Conservation (phyloP, 2,888 invertebrate species). For the Choristoneura rosaceana region DNA sequence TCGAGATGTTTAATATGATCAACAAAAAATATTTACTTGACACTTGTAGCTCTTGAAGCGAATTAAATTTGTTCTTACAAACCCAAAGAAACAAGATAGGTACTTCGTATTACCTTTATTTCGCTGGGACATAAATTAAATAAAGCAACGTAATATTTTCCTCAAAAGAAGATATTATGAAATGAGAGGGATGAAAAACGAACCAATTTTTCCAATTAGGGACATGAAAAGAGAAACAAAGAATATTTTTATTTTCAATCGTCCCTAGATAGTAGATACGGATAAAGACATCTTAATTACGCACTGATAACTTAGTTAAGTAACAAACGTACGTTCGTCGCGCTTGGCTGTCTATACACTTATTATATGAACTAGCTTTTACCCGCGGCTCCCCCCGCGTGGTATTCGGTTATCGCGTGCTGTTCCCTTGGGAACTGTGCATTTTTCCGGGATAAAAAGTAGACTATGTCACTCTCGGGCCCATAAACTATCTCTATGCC, state of each 20-base stretch:
- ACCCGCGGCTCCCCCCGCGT: too few species aligned
- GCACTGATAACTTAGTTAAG: too few species aligned
- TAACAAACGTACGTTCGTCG: too few species aligned
- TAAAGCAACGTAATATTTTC: conserved; percentile 31
- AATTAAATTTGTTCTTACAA: conserved; percentile 25
- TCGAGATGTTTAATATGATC: too few species aligned
- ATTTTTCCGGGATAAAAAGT: too few species aligned
- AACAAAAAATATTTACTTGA: background rate
- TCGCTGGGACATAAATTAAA: conserved; percentile 21
- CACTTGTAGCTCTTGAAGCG: background rate
- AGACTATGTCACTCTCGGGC: too few species aligned
- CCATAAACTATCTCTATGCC: too few species aligned
- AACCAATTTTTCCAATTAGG: conserved; percentile 24
- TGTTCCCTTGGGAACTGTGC: too few species aligned
- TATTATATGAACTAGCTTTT: too few species aligned
- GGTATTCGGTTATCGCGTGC: too few species aligned
- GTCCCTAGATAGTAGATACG: background rate
- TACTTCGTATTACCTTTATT: conserved; percentile 22
- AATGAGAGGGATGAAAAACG: conserved; percentile 17
- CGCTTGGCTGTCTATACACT: too few species aligned
- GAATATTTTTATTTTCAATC: conserved; percentile 3
- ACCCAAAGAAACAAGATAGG: conserved; percentile 24
- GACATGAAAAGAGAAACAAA: conserved; percentile 15
- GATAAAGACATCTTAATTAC: background rate
- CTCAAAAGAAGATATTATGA: conserved; percentile 25